Evolutionary conservation across 2,888 invertebrate genomes (phyloP).

Genomic region (Spisula subtruncata): DNA sequence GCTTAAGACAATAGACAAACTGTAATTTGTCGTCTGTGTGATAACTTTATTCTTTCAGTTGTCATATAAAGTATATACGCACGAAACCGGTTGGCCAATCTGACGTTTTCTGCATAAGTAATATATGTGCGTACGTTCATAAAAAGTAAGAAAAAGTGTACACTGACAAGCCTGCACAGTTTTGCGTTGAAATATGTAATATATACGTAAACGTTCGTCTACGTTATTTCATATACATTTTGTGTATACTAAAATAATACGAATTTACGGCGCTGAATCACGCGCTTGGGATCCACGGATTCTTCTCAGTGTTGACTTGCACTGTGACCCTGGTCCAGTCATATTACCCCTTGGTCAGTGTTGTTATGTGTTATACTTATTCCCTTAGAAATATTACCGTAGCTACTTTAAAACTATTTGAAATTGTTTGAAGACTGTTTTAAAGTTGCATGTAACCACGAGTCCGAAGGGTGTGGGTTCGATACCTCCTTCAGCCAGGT

Average conservation of each 20-base stretch:
- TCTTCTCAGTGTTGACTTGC: neutral
- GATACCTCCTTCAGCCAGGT: too few relatives aligned
- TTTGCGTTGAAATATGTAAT: conserved; percentile 7
- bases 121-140: neutral
- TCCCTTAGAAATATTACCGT: too few relatives aligned
- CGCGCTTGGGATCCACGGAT: too few relatives aligned
- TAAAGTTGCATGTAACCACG: too few relatives aligned
- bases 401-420: neutral
- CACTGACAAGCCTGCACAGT: conserved; percentile 2
- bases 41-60: conserved; percentile 41
- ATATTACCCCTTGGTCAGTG: neutral
- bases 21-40: conserved; percentile 36
- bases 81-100: neutral
- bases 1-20: conserved; percentile 40
- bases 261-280: neutral
- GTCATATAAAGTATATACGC: conserved; percentile 31
- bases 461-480: too few relatives aligned
- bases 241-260: too few relatives aligned
- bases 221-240: neutral
- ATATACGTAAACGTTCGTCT: neutral
- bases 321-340: neutral
- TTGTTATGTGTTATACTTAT: neutral
- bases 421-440: too few relatives aligned
- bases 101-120: conserved; percentile 27
- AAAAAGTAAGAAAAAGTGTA: neutral